Percentiles rank a stretch among this genome's conserved stretches.
phyloP scores from a whole-genome alignment of 2,113 vertebrate genomes.

The Bothrops jararaca region DNA sequence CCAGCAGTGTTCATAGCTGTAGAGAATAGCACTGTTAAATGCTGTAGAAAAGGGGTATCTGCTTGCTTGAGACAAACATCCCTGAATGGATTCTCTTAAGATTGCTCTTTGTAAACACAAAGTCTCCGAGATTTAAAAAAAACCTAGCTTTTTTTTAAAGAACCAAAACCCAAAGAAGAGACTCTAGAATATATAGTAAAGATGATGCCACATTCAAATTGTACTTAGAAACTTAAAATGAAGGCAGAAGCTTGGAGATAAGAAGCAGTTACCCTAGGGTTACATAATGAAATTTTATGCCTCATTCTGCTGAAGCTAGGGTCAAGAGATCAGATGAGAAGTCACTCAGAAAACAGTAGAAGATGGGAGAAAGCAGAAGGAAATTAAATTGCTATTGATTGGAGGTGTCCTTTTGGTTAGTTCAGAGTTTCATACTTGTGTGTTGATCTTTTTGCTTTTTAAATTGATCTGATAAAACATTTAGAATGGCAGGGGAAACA shows the following conservation, averaged over 20 bases:
- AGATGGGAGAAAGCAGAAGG: neutral
- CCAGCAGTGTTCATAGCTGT: neutral
- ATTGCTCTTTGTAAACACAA: neutral
- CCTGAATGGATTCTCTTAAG: neutral
- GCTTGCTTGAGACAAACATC: neutral
- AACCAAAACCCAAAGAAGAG: neutral
- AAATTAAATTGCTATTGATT: neutral
- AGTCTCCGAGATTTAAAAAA: neutral
- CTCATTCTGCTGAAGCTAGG: neutral
- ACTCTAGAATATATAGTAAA: neutral
- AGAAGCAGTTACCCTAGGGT: neutral
- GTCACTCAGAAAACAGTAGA: neutral
- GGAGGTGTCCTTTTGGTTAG: neutral
- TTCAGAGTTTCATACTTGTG: neutral
- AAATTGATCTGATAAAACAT: neutral
- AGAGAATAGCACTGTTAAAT: neutral
- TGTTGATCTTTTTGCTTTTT: neutral
- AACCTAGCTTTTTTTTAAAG: neutral
- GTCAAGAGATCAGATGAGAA: neutral
- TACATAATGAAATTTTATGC: neutral
- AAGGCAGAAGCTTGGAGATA: neutral
- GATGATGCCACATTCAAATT: neutral
- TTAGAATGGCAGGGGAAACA: neutral
- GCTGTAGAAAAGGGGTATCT: neutral
- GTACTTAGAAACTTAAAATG: neutral